phyloP scores from a whole-genome alignment of 2,888 invertebrate species.

The Acleris sparsana region DNA sequence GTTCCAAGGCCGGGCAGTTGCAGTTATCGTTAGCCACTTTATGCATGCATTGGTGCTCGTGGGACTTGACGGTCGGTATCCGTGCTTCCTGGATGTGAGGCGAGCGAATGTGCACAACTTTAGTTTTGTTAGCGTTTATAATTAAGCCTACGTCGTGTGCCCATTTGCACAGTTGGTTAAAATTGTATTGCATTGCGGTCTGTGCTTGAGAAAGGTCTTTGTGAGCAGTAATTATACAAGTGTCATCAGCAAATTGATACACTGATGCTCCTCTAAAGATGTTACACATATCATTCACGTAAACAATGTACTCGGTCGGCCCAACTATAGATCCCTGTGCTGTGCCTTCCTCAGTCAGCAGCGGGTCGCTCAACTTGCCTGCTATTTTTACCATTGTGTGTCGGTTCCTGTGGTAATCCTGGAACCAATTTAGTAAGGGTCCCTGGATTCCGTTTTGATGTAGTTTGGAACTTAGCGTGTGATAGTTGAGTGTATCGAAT shows the following conservation, averaged over 20 bases:
- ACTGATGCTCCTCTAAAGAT: neutral
- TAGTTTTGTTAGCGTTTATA: neutral
- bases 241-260: neutral
- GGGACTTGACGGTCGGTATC: neutral
- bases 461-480: neutral
- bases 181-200: neutral
- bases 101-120: neutral
- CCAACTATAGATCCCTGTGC: neutral
- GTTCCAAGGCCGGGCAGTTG: neutral
- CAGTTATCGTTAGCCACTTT: neutral
- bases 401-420: neutral
- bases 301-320: neutral
- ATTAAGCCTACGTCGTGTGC: neutral
- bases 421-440: no score
- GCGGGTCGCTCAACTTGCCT: neutral
- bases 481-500: constrained; percentile 1
- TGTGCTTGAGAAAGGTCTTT: neutral
- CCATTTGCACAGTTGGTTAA: neutral
- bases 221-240: neutral
- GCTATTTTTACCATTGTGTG: neutral
- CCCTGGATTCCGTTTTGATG: no score
- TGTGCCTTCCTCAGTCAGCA: neutral
- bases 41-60: neutral
- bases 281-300: neutral
- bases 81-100: neutral